Conservation (phyloP, 2,113 vertebrate genomes). For the Neodon shergylaensis region DNA sequence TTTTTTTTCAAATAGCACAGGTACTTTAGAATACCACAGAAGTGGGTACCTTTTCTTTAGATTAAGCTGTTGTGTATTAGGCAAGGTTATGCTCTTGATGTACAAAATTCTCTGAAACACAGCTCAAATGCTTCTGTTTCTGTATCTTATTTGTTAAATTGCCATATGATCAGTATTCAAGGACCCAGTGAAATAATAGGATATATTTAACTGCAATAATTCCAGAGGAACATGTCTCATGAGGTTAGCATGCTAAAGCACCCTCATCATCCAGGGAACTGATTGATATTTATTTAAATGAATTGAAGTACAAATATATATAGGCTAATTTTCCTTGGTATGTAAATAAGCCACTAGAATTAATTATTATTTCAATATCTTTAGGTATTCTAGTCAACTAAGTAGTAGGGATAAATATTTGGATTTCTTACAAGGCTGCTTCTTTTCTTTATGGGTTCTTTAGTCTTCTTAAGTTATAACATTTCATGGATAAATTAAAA, state of each 20-base stretch:
- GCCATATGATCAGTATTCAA: constrained; percentile 12
- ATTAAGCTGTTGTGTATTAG: not conserved
- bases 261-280: not conserved
- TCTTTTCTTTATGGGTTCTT: not conserved
- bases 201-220: not conserved
- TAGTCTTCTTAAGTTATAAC: constrained; percentile 23
- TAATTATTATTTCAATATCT: constrained; percentile 54
- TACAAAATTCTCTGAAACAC: not conserved
- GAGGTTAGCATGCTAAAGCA: not conserved
- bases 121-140: not conserved
- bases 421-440: not conserved
- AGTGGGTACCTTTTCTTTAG: not conserved
- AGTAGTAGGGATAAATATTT: constrained; percentile 36
- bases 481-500: not conserved
- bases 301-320: constrained; percentile 50
- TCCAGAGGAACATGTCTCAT: not conserved
- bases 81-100: not conserved
- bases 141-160: not conserved
- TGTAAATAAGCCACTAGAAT: constrained; percentile 5
- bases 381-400: constrained; percentile 34
- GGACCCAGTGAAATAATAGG: not conserved
- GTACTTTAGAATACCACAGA: not conserved
- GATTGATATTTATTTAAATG: constrained; percentile 60
- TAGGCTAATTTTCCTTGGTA: not conserved
- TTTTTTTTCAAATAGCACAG: not conserved